Evolutionary conservation across 2,888 invertebrate species (phyloP), one percentile per base, ranked within the genome.

Genomic region (Eudemis profundana): DNA sequence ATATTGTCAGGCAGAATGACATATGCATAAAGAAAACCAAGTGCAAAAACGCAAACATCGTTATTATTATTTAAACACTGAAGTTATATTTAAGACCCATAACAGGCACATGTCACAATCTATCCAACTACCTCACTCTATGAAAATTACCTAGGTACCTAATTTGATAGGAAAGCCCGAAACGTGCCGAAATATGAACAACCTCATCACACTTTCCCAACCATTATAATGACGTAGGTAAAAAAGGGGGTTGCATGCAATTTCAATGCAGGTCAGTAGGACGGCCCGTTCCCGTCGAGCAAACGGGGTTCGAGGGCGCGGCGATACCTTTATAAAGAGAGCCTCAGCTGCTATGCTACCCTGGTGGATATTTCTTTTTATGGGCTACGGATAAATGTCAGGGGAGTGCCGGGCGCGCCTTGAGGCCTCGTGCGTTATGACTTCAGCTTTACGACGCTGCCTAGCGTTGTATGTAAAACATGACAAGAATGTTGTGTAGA

Each of bases 301-400:
- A 76, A 77, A 79, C 82, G 79, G 78, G 72, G 46, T 38, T 72
- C 71, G 75, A 79, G 87, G 90, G 89, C 78, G 89, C 83, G 87
- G 80, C 84, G 84, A 84, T 86, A 89, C 90, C 87, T 90, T 89
- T 90, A 78, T 78, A 78, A 81, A 78, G 80, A 76, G 78, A 82
- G 79, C 87, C 86, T 84, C 82, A 77, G 73, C 78, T 70, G 77
- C 79, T 74, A 86, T 90, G 87, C 75, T 86, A 75, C 84, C 87
- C 90, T 89, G 83, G 89, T 90, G 86, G 84, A 85, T 86, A 87
- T 89, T 89, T 90, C 89, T 90, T 91, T 91, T 91, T 91, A 91
- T 89, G 90, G 88, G 85, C 85, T 85, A 82, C 82, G 87, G 85
- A 84, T 86, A 91, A 90, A 90, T 90, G 90, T 83, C 90, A 89